Evolutionary conservation across 2,113 vertebrate genomes (phyloP), one percentile per base, ranked within the genome.

Genomic region (Coturnix japonica): DNA sequence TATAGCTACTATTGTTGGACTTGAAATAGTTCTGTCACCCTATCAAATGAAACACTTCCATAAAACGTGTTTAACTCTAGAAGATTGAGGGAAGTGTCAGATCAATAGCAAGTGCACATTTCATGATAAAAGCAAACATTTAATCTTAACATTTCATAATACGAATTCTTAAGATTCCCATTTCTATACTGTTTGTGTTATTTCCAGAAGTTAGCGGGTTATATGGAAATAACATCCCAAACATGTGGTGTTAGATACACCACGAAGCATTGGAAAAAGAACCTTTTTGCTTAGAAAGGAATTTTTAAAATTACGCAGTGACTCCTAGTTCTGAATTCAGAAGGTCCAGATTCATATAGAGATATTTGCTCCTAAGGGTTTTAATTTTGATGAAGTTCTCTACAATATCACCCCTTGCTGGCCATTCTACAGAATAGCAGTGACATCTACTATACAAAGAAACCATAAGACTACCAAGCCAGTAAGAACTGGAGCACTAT

Each of bases 381-480:
- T 67, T 61, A 81, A 69, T 73, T 78, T 53, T 90, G 89, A 60
- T 0, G 1, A 91, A 95, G 80, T 71, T 96, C 91, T 96, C 95
- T 95, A 64, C 92, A 96, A 95, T 4, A 96, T 85, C 95, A 94
- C 96, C 96, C 95, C 96, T 95, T 95, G 94, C 95, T 95, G 96
- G 96, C 70, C 93, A 6, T 81, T 93, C 83, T 46, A 83, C 46
- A 81, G 93, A 97, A 97, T 1, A 13, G 90, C 96, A 96, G 77
- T 41, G 46, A 44, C 0, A 2, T 39, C 74, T 67, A 71, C 49
- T n/a, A 46, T 3, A 69, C 70, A 95, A 65, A 82, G 56, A 89
- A 92, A 41, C 43, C 54, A 59, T 26, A 75, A 85, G 86, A 70
- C 66, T 78, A 18, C 69, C 31, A 73, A 63, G 20, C 31, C 57